Evolutionary conservation across 2,797 vertebrate species (phyloP), one percentile per base, ranked within the genome.

Genomic region (Cheirogaleus major): DNA sequence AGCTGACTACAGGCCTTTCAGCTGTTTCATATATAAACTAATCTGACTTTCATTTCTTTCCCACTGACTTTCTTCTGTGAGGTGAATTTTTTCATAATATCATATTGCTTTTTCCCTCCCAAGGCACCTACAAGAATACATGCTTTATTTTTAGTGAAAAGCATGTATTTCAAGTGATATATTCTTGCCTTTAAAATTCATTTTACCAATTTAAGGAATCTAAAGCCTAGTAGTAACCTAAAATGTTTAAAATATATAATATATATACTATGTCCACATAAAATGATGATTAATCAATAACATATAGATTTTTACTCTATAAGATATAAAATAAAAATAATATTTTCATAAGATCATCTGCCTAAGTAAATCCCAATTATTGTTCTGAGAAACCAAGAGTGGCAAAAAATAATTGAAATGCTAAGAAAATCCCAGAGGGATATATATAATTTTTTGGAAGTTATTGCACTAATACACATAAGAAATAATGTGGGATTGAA

Each of bases 41-140:
- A 95, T 95, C 76, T 95, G 70, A 93, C 84, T 95, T 95, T 95
- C 88, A 95, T 95, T 97, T 97, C 95, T 96, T 89, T 93, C 91
- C 94, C 91, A 97, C 92, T 95, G 96, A 90, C 90, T 97, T 97
- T 92, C 83, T 95, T 89, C 80, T 81, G 45, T n/a, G 76, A 95
- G 43, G 87, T 96, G 41, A 83, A 32, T 87, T 94, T 97, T 91
- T 95, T 93, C 65, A 83, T 79, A 67, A 83, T 93, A 85, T 75
- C 87, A 81, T 82, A 96, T 89, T 95, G 81, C 63, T 93, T 87
- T 80, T 81, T 91, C 86, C 45, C 70, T 93, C 91, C 76, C 2
- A 73, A 90, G 92, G 91, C 78, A n/a, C 20, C 59, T 82, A 67
- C 17, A 93, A 84, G 87, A 87, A 83, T 84, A 79, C 4, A 94